Evolutionary conservation across 2,113 vertebrate genomes (phyloP), one percentile per base, ranked within the genome.

Genomic region (Odontesthes bonariensis): DNA sequence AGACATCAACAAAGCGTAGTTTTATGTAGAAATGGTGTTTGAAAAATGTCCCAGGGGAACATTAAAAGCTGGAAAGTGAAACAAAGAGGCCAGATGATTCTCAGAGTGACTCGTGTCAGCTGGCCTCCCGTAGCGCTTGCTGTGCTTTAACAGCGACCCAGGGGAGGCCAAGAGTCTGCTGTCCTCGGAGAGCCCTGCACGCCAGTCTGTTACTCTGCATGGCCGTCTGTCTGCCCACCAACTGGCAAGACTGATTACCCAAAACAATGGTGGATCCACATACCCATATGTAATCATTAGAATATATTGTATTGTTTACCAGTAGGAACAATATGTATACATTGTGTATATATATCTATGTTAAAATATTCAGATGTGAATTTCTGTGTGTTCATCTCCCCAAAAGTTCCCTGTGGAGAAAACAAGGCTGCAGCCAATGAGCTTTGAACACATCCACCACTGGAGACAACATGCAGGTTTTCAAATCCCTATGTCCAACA

Each of bases 401-500:
- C 8, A 61, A 11, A 83, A 64, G 59, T 82, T 83, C 86, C 84
- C 82, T 10, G 55, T 73, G 60, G 77, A 70, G 77, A 60, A 76
- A 77, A 77, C 78, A 75, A 59, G 81, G 73, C 79, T 82, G 52
- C 55, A 80, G 87, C 79, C 67, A 69, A 51, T 74, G 75, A 79
- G 81, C 86, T 89, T 84, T 86, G 68, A 86, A 86, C 62, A 10
- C 73, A 66, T 69, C 67, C 77, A 67, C 75, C 86, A 47, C 74
- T 58, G 66, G 71, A 84, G 80, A 86, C 83, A 77, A 67, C 80
- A 81, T 53, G 83, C 87, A 77, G 87, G 69, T 81, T 86, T 83
- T 84, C 72, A 84, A 90, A 88, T 88, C 79, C 73, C 68, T 69
- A 64, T 73, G 85, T 90, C 75, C 80, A 72, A 85, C 74, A 79